Evolutionary conservation across 2,113 vertebrate genomes (phyloP).

Genomic region (Himantopus leucocephalus): DNA sequence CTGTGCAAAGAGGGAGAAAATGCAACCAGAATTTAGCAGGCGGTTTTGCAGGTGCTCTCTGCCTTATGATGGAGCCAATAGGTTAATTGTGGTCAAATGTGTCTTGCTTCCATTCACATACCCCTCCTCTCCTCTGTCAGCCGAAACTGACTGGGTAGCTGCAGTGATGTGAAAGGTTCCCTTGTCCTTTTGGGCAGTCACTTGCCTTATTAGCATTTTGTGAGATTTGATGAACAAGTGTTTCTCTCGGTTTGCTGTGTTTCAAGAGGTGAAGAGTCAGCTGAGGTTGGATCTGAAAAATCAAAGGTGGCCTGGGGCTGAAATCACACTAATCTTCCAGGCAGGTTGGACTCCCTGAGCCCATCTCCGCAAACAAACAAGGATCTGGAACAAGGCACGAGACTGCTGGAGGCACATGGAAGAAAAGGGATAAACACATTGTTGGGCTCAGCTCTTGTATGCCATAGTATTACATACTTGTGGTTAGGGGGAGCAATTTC

Average conservation of each 20-base stretch:
- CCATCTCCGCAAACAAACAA: neutral
- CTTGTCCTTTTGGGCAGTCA: neutral
- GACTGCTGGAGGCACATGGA: rapidly evolving
- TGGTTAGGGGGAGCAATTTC: neutral
- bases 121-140: neutral
- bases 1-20: neutral
- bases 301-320: neutral
- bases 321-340: neutral
- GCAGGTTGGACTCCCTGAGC: neutral
- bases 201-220: neutral
- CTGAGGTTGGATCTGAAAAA: neutral
- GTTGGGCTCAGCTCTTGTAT: neutral
- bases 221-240: neutral
- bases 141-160: neutral
- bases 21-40: neutral
- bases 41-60: neutral
- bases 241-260: neutral
- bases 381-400: neutral
- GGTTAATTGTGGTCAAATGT: neutral
- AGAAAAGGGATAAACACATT: neutral
- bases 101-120: neutral
- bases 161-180: neutral
- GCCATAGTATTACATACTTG: neutral
- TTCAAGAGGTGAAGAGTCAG: neutral
- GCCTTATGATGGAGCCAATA: neutral